These are phyloP conservation scores for Drosophila lutescens DNA, from an alignment of 2,888 invertebrate genomes.

Conservation along the genomic window DNA sequence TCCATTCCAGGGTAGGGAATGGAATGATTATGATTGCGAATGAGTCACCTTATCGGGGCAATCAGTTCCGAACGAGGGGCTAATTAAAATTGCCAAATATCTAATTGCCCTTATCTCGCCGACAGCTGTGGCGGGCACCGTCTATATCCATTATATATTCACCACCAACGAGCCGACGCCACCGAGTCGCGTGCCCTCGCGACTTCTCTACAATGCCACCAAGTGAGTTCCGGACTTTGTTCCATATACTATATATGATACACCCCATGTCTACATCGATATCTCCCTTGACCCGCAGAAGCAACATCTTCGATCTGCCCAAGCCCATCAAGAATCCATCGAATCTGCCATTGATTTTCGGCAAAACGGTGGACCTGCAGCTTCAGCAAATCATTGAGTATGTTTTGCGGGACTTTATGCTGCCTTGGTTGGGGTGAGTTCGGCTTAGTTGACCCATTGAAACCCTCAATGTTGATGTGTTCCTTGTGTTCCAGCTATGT, in stretches of 20 bases:
- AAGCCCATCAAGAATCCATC: constrained; percentile 84
- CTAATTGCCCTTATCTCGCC: constrained; percentile 29
- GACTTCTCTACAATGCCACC: constrained; percentile 83
- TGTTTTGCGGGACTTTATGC: constrained; percentile 91
- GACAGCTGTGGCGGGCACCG: constrained; percentile 82
- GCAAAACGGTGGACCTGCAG: constrained; percentile 92
- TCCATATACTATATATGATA: no score
- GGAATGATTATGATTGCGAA: background rate
- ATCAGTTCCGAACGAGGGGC: constrained; percentile 14
- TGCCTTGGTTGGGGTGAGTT: constrained; percentile 88
- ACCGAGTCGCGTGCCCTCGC: constrained; percentile 79
- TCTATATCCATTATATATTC: constrained; percentile 83
- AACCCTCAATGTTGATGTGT: background rate
- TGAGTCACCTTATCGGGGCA: constrained; percentile 16
- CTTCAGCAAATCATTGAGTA: constrained; percentile 93
- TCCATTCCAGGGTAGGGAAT: no score
- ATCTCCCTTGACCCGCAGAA: constrained; percentile 57
- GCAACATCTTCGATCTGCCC: constrained; percentile 83
- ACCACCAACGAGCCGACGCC: constrained; percentile 82
- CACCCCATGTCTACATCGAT: background rate
- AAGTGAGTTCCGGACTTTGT: constrained; percentile 73
- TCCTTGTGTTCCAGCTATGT: constrained; percentile 85
- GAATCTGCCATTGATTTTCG: constrained; percentile 91
- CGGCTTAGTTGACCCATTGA: background rate
- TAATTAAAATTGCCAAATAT: constrained; percentile 61